These are phyloP conservation scores for Lasius fuliginosus DNA, from an alignment of 2,888 invertebrate species.

Conservation along the genomic window DNA sequence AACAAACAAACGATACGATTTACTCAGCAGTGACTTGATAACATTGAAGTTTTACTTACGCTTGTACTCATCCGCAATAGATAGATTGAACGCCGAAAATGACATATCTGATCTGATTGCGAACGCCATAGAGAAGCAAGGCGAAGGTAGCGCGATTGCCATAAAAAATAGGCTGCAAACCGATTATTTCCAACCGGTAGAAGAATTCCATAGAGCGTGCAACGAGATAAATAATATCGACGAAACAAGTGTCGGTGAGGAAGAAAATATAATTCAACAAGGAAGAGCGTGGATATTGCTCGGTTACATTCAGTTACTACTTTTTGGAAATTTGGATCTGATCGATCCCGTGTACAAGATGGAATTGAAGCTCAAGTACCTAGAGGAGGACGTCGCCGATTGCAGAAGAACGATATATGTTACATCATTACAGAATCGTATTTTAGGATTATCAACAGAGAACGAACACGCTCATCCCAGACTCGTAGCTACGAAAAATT, in stretches of 20 bases:
- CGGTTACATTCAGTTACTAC: slow-evolving; percentile 80
- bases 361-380: slow-evolving; percentile 90
- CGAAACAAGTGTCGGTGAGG: not conserved
- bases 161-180: slow-evolving; percentile 33
- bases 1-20: slow-evolving; percentile 86
- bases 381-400: slow-evolving; percentile 90
- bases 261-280: slow-evolving; percentile 63
- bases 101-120: slow-evolving; percentile 54
- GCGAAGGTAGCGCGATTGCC: not conserved
- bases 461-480: slow-evolving; percentile 80
- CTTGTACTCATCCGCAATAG: slow-evolving; percentile 71
- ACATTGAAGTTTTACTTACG: slow-evolving; percentile 71
- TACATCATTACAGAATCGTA: slow-evolving; percentile 87
- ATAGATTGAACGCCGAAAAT: slow-evolving; percentile 64
- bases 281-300: slow-evolving; percentile 81
- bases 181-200: slow-evolving; percentile 63
- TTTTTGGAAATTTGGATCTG: slow-evolving; percentile 80
- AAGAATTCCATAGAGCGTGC: slow-evolving; percentile 52
- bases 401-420: slow-evolving; percentile 88
- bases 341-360: slow-evolving; percentile 95
- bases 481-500: slow-evolving; percentile 58
- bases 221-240: slow-evolving; percentile 40
- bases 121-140: slow-evolving; percentile 37
- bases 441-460: slow-evolving; percentile 83
- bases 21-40: slow-evolving; percentile 78